Evolutionary conservation across 2,888 invertebrate species (phyloP).

Genomic region (Saturnia japonica): DNA sequence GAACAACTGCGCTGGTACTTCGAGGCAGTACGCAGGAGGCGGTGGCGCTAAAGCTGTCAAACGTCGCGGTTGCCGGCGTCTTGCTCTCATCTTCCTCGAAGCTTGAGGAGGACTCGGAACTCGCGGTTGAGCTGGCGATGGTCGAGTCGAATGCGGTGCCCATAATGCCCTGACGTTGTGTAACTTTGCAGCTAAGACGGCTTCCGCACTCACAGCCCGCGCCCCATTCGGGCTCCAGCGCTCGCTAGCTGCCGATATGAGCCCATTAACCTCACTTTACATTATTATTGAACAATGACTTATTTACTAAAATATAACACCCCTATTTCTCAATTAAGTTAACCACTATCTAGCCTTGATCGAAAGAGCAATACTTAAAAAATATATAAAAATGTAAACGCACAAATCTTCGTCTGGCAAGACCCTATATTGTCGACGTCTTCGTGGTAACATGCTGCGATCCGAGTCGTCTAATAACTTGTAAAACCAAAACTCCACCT

Average conservation of each 20-base stretch:
- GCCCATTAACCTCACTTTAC: constrained; percentile 35
- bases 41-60: constrained; percentile 56
- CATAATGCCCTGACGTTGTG: constrained; percentile 58
- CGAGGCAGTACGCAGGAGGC: constrained; percentile 63
- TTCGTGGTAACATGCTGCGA: constrained; percentile 56
- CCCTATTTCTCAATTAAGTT: too few relatives aligned
- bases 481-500: constrained; percentile 78
- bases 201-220: constrained; percentile 58
- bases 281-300: background rate
- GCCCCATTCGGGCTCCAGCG: constrained; percentile 70
- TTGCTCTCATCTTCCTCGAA: constrained; percentile 67
- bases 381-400: constrained; percentile 39
- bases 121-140: constrained; percentile 35
- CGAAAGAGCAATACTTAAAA: background rate
- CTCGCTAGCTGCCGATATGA: constrained; percentile 80
- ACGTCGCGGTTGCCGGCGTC: constrained; percentile 65
- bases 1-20: constrained; percentile 64
- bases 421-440: constrained; percentile 68
- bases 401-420: constrained; percentile 74
- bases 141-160: constrained; percentile 36
- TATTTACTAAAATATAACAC: too few relatives aligned
- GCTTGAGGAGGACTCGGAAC: constrained; percentile 57
- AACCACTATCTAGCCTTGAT: too few relatives aligned
- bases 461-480: constrained; percentile 72
- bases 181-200: constrained; percentile 59